Evolutionary conservation across 30 jellyfish, hydroid and myxozoan species (phyloP), one percentile per base, ranked within the genome.

Genomic region (Pseudorhiza aurosa): DNA sequence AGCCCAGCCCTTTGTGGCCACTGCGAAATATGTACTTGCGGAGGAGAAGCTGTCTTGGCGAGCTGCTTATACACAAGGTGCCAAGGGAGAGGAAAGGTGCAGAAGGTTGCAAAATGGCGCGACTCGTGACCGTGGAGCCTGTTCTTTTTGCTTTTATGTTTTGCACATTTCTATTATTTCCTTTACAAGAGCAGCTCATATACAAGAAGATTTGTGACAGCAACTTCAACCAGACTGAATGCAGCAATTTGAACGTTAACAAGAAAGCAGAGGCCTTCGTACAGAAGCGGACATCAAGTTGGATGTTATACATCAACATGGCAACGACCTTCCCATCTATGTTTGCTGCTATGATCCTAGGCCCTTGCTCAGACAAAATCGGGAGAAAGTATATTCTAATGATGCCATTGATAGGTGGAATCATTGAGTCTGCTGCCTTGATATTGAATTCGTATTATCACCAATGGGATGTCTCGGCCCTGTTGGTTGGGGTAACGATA

Each of bases 91-190:
- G 50, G 50, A 39, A 7, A 39, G 50, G 50, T 39, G 50, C 12
- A 39, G 50, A 39, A 7, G 50, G 50, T 39, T 12, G 50, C 50
- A 39, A 5, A 0, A 81, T 82, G 94, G 81, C 87, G 60, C 25
- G 94, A 57, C 77, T 46, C 24, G 65, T 85, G 53, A 74, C 96
- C 5, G 98, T 93, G 19, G 99, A 93, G 73, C 99, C 99, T 1
- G 82, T 93, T 25, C 83, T 93, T 30, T 87, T 75, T 74, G 87
- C 74, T 2, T 93, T 75, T 67, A 85, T 93, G 96, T 83, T 87
- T 35, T 59, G 86, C 29, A 30, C 47, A 14, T 81, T 73, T 47
- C 26, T 93, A 59, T 37, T 27, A 49, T 31, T 50, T 58, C 92
- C 95, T 9, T 22, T 83, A 19, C 64, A 49, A 56, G 89, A 93